Conservation (phyloP, 2,113 vertebrate genomes). For the Daboia siamensis region DNA sequence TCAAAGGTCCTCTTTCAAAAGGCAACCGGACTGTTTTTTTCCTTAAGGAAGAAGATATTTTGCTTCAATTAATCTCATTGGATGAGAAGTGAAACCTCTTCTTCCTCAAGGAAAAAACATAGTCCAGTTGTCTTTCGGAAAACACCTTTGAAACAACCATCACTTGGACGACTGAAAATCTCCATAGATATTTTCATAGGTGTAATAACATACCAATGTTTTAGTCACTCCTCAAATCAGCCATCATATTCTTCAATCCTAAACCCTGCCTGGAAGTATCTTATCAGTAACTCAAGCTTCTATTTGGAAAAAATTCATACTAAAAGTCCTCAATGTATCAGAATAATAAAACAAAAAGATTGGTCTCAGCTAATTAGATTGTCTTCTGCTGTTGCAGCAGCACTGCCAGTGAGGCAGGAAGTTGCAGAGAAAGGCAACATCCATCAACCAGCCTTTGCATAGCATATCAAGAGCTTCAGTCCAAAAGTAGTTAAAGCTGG, state of each 20-base stretch:
- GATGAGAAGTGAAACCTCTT: neutral
- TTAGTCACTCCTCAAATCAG: neutral
- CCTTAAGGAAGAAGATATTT: neutral
- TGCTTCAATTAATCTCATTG: neutral
- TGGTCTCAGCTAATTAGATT: neutral
- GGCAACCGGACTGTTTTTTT: neutral
- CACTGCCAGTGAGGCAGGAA: neutral
- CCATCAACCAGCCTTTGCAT: neutral
- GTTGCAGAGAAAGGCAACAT: neutral
- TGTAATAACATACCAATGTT: neutral
- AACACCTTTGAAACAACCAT: neutral
- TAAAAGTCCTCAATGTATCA: neutral
- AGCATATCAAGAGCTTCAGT: neutral
- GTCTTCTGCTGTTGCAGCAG: neutral
- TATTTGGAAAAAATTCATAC: neutral
- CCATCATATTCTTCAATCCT: neutral
- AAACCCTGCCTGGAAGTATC: neutral
- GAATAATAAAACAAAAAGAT: neutral
- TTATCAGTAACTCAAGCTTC: neutral
- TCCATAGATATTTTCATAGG: neutral
- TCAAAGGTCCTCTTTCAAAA: neutral
- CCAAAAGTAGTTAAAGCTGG: neutral
- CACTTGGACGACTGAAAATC: neutral
- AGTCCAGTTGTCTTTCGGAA: neutral
- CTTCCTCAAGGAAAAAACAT: neutral